Conservation (phyloP, 2,113 vertebrate species). For the Saguinus midas region DNA sequence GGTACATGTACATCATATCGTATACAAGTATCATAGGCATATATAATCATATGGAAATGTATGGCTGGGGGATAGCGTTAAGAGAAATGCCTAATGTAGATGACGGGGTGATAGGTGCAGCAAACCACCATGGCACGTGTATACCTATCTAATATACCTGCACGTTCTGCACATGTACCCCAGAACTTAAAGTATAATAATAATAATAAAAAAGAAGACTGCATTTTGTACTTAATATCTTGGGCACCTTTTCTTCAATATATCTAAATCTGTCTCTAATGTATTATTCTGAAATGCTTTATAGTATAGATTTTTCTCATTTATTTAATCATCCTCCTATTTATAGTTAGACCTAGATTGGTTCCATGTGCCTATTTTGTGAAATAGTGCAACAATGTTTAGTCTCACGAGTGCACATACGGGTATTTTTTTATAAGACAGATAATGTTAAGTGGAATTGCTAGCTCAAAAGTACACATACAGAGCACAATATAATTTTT, state of each 20-base stretch:
- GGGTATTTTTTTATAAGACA: not conserved
- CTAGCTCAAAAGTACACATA: not conserved
- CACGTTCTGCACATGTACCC: too few species aligned
- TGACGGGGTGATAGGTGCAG: too few species aligned
- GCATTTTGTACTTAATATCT: not conserved
- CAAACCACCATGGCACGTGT: too few species aligned
- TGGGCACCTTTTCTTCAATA: not conserved
- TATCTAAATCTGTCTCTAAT: not conserved
- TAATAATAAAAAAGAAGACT: not conserved
- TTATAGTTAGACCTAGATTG: not conserved
- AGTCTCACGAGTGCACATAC: not conserved
- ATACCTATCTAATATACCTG: too few species aligned
- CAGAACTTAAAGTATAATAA: too few species aligned
- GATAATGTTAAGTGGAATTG: not conserved
- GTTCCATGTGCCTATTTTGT: not conserved
- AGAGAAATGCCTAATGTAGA: too few species aligned
- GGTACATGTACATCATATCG: not conserved
- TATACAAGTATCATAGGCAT: not conserved
- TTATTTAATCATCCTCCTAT: not conserved
- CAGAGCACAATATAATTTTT: not conserved
- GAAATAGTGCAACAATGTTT: not conserved
- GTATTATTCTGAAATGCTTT: not conserved
- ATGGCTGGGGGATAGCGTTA: too few species aligned
- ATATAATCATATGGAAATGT: not conserved
- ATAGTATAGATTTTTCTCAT: not conserved